Base-by-base conservation (phyloP, 2,113 vertebrate genomes). In the Solea senegalensis region DNA sequence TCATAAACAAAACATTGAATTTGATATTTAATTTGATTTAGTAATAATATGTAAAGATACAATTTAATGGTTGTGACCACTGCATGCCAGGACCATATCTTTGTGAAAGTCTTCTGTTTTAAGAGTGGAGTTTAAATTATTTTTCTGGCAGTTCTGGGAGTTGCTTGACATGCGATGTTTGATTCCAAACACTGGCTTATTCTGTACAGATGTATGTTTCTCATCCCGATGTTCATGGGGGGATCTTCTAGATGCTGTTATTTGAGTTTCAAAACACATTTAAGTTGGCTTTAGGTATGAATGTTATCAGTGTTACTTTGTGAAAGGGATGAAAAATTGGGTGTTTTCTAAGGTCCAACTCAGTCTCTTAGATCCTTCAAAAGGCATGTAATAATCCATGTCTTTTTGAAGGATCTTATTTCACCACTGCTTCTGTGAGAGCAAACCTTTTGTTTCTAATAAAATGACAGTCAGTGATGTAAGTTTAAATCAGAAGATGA, bases 1-100 rank as follows among this genome's bases (percentile, higher is more conserved):
- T 52, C n/a, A 50, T 6, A 8, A 9, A 49, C 34, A 34, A 51
- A 72, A 45, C n/a, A 16, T 51, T 69, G 46, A 13, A 62, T 63
- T 61, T 65, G 55, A 58, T 13, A 21, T 80, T 82, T 62, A 48
- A 70, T 69, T 70, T 13, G 2, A 28, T 45, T 69, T 74, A 48
- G 13, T 27, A 40, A 34, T 11, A 28, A 3, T 53, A 9, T 61
- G 53, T 45, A 55, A 39, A 67, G 70, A 70, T 65, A 27, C 8
- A 56, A 12, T 4, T 45, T 26, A 16, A 62, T 64, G 40, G 7
- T 72, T 1, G 48, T 71, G 40, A 74, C 3, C 34, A 52, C 14
- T 26, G 39, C n/a, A 16, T 44, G 27, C 11, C 45, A 45, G 62
- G 60, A 41, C 7, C 15, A 50, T 12, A 41, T 46, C 12, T 10